Percentiles rank a stretch among this genome's conserved stretches.
These are phyloP conservation scores for Arenicola marina DNA, from an alignment of 2,888 invertebrate genomes.

Conservation along the genomic window DNA sequence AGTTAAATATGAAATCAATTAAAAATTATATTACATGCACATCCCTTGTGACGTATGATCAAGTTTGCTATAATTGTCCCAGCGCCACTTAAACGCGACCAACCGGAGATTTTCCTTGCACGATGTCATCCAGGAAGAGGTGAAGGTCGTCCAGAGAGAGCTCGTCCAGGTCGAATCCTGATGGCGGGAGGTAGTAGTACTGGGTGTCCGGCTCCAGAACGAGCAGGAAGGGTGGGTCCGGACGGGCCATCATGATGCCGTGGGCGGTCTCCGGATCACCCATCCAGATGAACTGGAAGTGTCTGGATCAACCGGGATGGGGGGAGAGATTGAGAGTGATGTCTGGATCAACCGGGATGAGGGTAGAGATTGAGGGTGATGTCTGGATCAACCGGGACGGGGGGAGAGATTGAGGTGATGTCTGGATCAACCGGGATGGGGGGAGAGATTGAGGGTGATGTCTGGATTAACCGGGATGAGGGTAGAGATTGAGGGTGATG, in stretches of 20 bases:
- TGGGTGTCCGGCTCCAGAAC: constrained; percentile 91
- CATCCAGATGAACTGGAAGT: constrained; percentile 90
- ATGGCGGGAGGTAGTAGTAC: constrained; percentile 88
- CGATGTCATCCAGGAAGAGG: constrained; percentile 21
- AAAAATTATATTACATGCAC: too few species aligned
- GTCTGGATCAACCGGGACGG: too few species aligned
- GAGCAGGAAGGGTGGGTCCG: constrained; percentile 78
- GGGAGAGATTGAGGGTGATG: too few species aligned
- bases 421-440: too few species aligned
- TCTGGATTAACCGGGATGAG: too few species aligned
- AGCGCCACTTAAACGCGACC: background rate
- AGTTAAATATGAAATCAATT: too few species aligned
- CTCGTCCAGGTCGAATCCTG: constrained; percentile 65
- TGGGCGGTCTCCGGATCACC: constrained; percentile 88
- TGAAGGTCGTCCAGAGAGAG: constrained; percentile 15
- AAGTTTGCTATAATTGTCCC: background rate
- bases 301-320: too few species aligned
- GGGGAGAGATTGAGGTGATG: too few species aligned
- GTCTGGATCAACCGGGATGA: background rate
- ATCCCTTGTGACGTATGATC: too few species aligned
- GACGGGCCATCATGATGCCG: constrained; percentile 86
- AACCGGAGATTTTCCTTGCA: constrained; percentile 22
- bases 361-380: background rate
- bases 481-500: too few species aligned
- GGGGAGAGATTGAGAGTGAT: too few species aligned